A percentile compares a stretch with the other conserved stretches of the same genome.
These are phyloP conservation scores for Drosophila mojavensis DNA, from an alignment of 1,140 invertebrate genomes.

Conservation along the genomic window DNA sequence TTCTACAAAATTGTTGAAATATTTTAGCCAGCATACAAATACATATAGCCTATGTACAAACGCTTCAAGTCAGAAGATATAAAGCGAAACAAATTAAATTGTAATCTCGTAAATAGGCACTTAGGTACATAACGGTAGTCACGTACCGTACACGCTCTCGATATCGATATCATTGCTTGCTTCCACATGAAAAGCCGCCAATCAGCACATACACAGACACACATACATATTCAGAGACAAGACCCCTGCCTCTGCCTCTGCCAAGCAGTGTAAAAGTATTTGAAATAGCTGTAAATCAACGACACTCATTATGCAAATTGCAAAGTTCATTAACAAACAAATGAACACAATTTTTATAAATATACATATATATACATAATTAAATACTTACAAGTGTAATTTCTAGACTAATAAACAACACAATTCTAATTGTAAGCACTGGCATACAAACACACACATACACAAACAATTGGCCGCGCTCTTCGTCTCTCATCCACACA, in stretches of 20 bases:
- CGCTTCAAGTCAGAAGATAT: constrained; percentile 38
- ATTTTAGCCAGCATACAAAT: constrained; percentile 53
- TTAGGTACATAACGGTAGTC: constrained; percentile 78
- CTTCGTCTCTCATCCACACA: constrained; percentile 2
- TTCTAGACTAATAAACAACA: constrained; percentile 46
- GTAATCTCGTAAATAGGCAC: constrained; percentile 79
- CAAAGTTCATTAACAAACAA: constrained; percentile 52
- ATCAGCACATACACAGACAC: constrained; percentile 45
- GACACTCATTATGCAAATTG: constrained; percentile 52
- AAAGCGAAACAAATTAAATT: constrained; percentile 48
- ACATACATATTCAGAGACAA: constrained; percentile 7
- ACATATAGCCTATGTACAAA: constrained; percentile 16
- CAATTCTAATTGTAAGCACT: constrained; percentile 50
- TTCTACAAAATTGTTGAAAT: constrained; percentile 68
- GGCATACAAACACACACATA: constrained; percentile 8
- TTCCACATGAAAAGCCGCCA: constrained; percentile 31
- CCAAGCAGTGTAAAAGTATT: constrained; percentile 53
- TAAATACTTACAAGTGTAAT: constrained; percentile 48
- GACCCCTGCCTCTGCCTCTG: constrained; percentile 20
- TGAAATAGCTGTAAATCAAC: constrained; percentile 43
- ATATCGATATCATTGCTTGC: constrained; percentile 43
- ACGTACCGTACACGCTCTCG: constrained; percentile 59
- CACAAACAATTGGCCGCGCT: constrained; percentile 10
- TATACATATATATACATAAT: constrained; percentile 30
- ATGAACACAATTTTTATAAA: constrained; percentile 32